Evolutionary conservation across 2,888 invertebrate species (phyloP).

Genomic region (Caenorhabditis angaria): DNA sequence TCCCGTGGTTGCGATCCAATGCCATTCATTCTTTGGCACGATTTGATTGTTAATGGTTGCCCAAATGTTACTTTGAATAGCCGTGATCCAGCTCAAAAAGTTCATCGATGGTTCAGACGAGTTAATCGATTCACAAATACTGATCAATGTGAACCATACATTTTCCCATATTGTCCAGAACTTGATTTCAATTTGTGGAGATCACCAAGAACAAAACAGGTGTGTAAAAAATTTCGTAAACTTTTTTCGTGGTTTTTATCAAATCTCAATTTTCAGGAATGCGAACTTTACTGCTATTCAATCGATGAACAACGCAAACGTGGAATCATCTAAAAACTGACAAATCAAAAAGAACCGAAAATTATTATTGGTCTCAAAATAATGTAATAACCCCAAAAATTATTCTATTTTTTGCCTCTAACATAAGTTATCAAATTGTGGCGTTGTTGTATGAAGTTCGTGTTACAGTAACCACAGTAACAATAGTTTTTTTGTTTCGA

Average conservation of each 20-base stretch:
- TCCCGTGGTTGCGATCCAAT: conserved; percentile 67
- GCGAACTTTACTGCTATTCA: conserved; percentile 71
- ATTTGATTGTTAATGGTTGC: conserved; percentile 71
- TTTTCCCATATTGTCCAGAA: conserved; percentile 72
- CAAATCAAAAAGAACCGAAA: neutral
- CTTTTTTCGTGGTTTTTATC: neutral
- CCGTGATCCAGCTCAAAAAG: conserved; percentile 71
- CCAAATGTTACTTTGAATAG: conserved; percentile 70
- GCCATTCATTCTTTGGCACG: conserved; percentile 72
- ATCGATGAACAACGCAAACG: conserved; percentile 70
- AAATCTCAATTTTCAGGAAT: conserved; percentile 56
- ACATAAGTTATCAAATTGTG: neutral
- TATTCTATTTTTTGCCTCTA: neutral
- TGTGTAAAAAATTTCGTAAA: neutral
- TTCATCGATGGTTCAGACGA: conserved; percentile 71
- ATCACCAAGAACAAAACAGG: conserved; percentile 71
- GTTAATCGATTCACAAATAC: conserved; percentile 72
- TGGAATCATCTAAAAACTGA: conserved; percentile 60
- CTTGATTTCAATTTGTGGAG: conserved; percentile 72
- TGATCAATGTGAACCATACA: conserved; percentile 71
- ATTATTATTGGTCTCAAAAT: neutral
- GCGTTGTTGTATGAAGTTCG: too few relatives aligned
- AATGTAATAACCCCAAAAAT: neutral
- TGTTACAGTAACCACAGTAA: too few relatives aligned
- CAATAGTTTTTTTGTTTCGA: too few relatives aligned